A percentile compares a stretch with the other conserved stretches of the same genome.
Evolutionary conservation across 1,140 invertebrate species (phyloP).

Genomic region (Nomia melanderi): DNA sequence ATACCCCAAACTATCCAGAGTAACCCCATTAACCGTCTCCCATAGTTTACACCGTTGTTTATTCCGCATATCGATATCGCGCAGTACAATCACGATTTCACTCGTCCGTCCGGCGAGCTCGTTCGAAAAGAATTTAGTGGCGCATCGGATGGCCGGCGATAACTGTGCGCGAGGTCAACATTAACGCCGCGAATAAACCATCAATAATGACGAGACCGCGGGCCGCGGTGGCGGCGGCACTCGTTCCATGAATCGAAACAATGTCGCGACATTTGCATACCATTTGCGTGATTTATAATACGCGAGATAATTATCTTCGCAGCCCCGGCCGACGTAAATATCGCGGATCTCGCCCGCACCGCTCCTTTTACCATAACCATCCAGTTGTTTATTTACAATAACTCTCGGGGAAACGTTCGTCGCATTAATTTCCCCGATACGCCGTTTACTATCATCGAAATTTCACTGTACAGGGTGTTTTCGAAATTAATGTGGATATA

Average conservation of each 20-base stretch:
- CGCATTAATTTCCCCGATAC: neutral
- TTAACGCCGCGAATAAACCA: conserved; percentile 15
- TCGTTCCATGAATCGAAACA: conserved; percentile 27
- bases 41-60: no score
- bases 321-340: conserved; percentile 18
- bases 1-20: no score
- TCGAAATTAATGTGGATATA: no score
- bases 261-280: conserved; percentile 38
- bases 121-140: neutral
- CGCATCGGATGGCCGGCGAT: neutral
- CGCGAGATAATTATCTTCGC: conserved; percentile 36
- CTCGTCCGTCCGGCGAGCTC: no score
- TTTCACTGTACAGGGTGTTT: no score
- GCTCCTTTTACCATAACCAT: neutral
- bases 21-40: no score
- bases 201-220: conserved; percentile 12
- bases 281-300: conserved; percentile 38
- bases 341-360: neutral
- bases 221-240: neutral
- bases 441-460: no score
- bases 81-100: no score
- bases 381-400: conserved; percentile 1
- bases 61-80: no score
- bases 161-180: neutral
- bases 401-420: neutral